Percentiles rank a stretch among this genome's conserved stretches.
These are phyloP conservation scores for Squalus acanthias DNA, from an alignment of 2,797 vertebrate species.

Conservation along the genomic window DNA sequence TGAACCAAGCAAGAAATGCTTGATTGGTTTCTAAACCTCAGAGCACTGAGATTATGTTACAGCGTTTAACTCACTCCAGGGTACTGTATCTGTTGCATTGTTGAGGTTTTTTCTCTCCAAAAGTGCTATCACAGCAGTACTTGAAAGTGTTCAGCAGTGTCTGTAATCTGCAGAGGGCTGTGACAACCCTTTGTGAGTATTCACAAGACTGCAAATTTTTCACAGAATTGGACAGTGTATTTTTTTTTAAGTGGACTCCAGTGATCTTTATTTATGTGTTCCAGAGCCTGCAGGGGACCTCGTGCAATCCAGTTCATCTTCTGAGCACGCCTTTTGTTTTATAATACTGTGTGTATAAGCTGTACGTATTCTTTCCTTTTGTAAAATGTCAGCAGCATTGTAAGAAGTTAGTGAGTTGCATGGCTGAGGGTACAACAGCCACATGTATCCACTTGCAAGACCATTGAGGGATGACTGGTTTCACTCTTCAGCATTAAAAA, in stretches of 20 bases:
- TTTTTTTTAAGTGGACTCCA: neutral
- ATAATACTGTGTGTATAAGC: neutral
- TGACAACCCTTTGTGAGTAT: neutral
- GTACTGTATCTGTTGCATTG: neutral
- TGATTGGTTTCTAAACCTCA: neutral
- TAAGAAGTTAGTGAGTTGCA: neutral
- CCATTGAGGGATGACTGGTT: neutral
- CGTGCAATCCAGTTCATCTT: neutral
- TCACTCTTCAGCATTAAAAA: neutral
- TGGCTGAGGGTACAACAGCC: neutral
- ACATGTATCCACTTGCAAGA: neutral
- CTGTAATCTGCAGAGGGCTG: neutral
- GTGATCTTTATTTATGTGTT: neutral
- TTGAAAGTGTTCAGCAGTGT: neutral
- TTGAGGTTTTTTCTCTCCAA: neutral
- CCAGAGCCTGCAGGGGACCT: neutral
- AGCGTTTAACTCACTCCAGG: neutral
- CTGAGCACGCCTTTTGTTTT: too few species aligned
- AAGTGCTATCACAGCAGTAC: neutral
- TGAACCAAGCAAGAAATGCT: neutral
- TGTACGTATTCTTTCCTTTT: neutral
- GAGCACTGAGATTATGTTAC: neutral
- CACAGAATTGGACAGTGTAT: neutral
- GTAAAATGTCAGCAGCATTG: neutral
- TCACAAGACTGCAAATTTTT: neutral